These are phyloP conservation scores for Hyles euphorbiae DNA, from an alignment of 1,140 invertebrate genomes.

Conservation along the genomic window DNA sequence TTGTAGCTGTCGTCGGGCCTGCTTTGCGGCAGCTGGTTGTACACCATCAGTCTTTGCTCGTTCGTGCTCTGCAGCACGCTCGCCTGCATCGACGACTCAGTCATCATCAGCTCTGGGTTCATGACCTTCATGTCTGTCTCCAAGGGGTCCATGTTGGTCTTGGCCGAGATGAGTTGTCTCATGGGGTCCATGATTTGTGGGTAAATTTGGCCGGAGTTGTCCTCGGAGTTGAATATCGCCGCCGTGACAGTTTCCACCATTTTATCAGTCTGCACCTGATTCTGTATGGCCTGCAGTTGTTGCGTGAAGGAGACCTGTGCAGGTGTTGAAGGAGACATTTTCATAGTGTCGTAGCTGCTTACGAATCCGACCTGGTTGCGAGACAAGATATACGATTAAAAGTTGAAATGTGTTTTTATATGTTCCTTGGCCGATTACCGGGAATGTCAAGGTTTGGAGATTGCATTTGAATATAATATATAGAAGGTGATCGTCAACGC, in stretches of 20 bases:
- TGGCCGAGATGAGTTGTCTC: constrained; percentile 49
- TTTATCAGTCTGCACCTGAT: constrained; percentile 70
- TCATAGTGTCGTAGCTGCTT: constrained; percentile 68
- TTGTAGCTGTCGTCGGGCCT: constrained; percentile 39
- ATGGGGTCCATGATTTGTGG: constrained; percentile 47
- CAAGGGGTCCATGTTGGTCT: constrained; percentile 37
- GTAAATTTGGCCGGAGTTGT: constrained; percentile 50
- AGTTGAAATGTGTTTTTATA: not conserved
- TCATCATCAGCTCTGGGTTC: constrained; percentile 50
- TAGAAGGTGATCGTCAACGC: not conserved
- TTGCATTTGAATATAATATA: too few relatives aligned
- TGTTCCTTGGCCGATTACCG: too few relatives aligned
- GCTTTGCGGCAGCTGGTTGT: constrained; percentile 44
- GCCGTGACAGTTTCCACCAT: constrained; percentile 72
- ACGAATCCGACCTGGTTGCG: constrained; percentile 57
- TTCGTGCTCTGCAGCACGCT: constrained; percentile 28
- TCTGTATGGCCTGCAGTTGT: constrained; percentile 67
- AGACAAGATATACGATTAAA: not conserved
- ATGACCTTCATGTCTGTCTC: constrained; percentile 52
- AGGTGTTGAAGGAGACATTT: constrained; percentile 50
- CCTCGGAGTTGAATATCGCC: constrained; percentile 68
- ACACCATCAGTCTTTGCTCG: constrained; percentile 47
- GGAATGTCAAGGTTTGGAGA: too few relatives aligned
- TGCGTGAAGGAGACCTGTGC: constrained; percentile 56
- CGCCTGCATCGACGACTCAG: constrained; percentile 35